Evolutionary conservation across 2,888 invertebrate genomes (phyloP).

Genomic region (Andrena fulva): DNA sequence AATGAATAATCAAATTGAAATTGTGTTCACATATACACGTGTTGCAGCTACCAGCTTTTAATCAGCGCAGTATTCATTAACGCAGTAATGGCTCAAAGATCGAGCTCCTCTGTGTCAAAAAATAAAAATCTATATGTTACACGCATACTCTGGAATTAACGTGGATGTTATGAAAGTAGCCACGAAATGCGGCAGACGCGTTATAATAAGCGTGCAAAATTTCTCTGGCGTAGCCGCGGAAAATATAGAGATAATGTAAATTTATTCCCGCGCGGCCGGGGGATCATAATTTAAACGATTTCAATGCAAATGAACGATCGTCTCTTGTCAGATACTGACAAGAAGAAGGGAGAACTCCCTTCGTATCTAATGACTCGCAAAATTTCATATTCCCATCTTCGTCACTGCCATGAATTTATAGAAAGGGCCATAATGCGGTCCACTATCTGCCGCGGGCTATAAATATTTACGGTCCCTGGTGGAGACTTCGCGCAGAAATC

Average conservation of each 20-base stretch:
- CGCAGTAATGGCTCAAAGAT: background rate
- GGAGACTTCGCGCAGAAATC: background rate
- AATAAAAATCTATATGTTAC: background rate
- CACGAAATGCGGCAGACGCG: background rate
- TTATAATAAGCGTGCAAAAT: conserved; percentile 13
- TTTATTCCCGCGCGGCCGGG: conserved; percentile 8
- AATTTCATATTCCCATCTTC: conserved; percentile 17
- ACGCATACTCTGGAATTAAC: background rate
- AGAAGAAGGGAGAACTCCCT: background rate
- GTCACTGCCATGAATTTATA: conserved; percentile 5
- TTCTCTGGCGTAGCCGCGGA: background rate
- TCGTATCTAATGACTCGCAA: conserved; percentile 4
- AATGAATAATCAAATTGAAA: conserved; percentile 19
- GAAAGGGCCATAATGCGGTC: background rate
- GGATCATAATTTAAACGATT: conserved; percentile 23
- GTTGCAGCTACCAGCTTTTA: background rate
- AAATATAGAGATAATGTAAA: conserved; percentile 9
- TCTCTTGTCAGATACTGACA: conserved; percentile 12
- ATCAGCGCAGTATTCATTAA: background rate
- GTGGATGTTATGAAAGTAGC: background rate
- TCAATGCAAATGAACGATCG: conserved; percentile 32
- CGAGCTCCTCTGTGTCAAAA: background rate
- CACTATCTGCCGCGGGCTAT: conserved; percentile 11
- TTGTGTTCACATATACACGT: background rate
- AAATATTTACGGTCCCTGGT: conserved; percentile 16